phyloP scores from a whole-genome alignment of 2,888 invertebrate genomes.

The Eucriotettix oculatus region DNA sequence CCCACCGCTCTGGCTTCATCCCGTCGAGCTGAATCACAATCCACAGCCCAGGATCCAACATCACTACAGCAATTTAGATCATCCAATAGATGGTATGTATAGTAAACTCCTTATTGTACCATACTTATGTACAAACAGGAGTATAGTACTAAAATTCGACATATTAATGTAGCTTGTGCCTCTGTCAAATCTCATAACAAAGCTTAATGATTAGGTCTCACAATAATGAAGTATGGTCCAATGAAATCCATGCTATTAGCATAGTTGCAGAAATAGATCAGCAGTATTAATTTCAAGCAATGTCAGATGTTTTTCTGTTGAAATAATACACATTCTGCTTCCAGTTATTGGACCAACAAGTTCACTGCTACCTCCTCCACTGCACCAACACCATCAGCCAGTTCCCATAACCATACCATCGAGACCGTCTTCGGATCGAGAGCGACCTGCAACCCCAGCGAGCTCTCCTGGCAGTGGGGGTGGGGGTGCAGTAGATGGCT shows the following conservation, averaged over 20 bases:
- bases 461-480: slow-evolving; percentile 33
- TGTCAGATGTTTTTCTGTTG: not conserved
- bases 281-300: not conserved
- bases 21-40: slow-evolving; percentile 1
- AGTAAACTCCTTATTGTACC: no score
- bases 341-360: not conserved
- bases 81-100: no score
- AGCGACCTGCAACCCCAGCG: slow-evolving; percentile 21
- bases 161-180: no score
- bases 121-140: no score
- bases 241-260: no score
- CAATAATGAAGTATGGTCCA: no score
- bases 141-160: no score
- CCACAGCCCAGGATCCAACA: slow-evolving; percentile 2
- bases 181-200: no score
- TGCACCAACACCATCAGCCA: not conserved
- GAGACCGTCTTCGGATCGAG: slow-evolving; percentile 10
- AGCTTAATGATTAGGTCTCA: no score
- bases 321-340: not conserved
- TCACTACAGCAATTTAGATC: not conserved
- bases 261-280: not conserved
- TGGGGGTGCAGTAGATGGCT: slow-evolving; percentile 42
- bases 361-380: not conserved
- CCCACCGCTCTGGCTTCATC: slow-evolving; percentile 5
- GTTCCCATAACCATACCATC: slow-evolving; percentile 3